Conservation (phyloP, 2,888 invertebrate genomes). For the Mactromeris polynyma region DNA sequence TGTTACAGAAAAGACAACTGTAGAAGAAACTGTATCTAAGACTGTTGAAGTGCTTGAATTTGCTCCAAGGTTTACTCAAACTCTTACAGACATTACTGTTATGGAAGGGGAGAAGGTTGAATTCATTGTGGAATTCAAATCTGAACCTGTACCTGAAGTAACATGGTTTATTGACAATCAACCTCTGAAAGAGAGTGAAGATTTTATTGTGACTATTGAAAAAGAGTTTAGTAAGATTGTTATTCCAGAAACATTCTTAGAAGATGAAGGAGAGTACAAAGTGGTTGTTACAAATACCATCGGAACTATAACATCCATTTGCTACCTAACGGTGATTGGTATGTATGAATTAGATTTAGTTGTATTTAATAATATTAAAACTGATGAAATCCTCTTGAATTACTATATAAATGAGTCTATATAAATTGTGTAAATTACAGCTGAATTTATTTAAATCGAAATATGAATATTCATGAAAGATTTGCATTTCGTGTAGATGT, state of each 20-base stretch:
- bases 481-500: no score
- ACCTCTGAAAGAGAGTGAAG: slow-evolving; percentile 88
- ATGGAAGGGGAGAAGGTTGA: slow-evolving; percentile 65
- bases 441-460: no score
- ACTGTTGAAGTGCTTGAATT: slow-evolving; percentile 67
- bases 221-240: slow-evolving; percentile 86
- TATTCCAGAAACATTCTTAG: slow-evolving; percentile 82
- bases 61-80: slow-evolving; percentile 65
- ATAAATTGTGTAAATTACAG: no score
- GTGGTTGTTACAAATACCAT: slow-evolving; percentile 85
- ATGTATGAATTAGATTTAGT: slow-evolving; percentile 67
- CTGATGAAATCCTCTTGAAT: no score
- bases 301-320: slow-evolving; percentile 84
- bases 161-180: slow-evolving; percentile 89
- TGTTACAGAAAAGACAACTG: slow-evolving; percentile 52
- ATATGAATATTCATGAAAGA: no score
- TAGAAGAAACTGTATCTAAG: slow-evolving; percentile 57
- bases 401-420: no score
- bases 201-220: slow-evolving; percentile 76
- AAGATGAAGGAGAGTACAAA: slow-evolving; percentile 87
- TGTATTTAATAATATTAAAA: no score
- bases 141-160: slow-evolving; percentile 80
- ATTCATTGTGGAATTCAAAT: slow-evolving; percentile 68
- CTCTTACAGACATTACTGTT: slow-evolving; percentile 61
- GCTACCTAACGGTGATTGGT: slow-evolving; percentile 85